Base-by-base conservation (phyloP, 2,113 vertebrate genomes). In the Hemiscyllium ocellatum region DNA sequence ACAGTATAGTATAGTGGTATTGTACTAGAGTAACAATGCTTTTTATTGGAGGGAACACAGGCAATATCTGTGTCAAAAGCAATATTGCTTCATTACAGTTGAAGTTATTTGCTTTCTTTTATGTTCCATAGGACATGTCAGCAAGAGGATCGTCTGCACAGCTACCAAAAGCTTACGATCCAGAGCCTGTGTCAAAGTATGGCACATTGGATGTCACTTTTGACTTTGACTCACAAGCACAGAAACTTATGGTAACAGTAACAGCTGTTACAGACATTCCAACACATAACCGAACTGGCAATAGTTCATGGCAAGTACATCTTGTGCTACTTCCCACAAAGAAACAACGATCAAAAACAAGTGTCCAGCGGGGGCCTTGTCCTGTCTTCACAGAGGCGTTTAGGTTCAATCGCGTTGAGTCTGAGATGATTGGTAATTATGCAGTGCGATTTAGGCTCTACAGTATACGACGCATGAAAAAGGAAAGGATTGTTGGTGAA, bases 351-450 rank as follows among this genome's bases (percentile, higher is more conserved):
- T 98, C 98, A 72, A 99, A 99, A 98, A 99, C 98, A 12, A 98
- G 98, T 93, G 97, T 99, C 97, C 98, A 99, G 97, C 98, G 98
- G 96, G 99, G 99, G 86, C 98, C 99, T 0, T 98, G 98, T 96
- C 99, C 99, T 83, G 97, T 98, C 96, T 99, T 99, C 97, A 99
- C 98, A 13, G 99, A 99, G 97, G 99, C 99, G 66, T 99, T 99
- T 97, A 98, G 97, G 96, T 99, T 99, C 96, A 98, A 98, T 97
- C 98, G 99, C 0, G 97, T 99, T 52, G 99, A 99, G 97, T 98
- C 99, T 0, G 99, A 99, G 97, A 99, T 99, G 98, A 99, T 99
- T 96, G 98, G 98, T 96, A 99, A 99, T 96, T 99, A 99, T 0
- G 98, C 98, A n/a, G 97, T 99, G 96, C 98, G 99, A 15, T 99